Evolutionary conservation across 2,797 vertebrate species (phyloP).

Genomic region (Chelon labrosus): DNA sequence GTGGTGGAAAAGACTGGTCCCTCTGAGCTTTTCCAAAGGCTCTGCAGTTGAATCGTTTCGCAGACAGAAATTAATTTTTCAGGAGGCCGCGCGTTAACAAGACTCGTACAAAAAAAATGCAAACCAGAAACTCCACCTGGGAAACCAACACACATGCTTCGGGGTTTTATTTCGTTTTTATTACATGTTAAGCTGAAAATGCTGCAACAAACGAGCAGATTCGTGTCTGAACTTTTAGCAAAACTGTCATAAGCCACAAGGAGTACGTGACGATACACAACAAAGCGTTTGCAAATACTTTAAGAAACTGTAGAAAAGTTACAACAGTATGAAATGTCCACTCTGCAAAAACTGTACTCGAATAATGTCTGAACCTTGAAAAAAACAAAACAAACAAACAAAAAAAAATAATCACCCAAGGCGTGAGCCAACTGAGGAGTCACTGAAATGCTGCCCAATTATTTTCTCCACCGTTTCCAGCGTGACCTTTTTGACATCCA

Average conservation of each 20-base stretch:
- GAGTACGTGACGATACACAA: constrained; percentile 54
- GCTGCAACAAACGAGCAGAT: constrained; percentile 37
- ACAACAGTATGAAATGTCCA: constrained; percentile 70
- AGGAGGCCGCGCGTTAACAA: neutral
- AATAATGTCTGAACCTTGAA: constrained; percentile 46
- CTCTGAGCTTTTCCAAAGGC: constrained; percentile 32
- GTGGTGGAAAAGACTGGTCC: neutral
- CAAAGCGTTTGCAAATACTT: constrained; percentile 64
- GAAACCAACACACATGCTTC: constrained; percentile 51
- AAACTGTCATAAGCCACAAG: constrained; percentile 43
- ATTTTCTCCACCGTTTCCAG: constrained; percentile 10
- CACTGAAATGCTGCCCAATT: constrained; percentile 1
- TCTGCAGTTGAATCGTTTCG: constrained; percentile 11
- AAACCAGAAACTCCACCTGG: neutral
- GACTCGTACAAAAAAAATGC: constrained; percentile 4
- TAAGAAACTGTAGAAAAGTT: constrained; percentile 78
- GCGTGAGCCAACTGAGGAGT: constrained; percentile 10
- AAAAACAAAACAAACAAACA: constrained; percentile 13
- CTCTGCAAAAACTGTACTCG: constrained; percentile 49
- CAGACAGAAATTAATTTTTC: constrained; percentile 26
- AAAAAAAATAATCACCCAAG: neutral
- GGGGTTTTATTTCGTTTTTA: constrained; percentile 65
- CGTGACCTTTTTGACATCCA: constrained; percentile 17
- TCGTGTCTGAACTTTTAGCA: constrained; percentile 47
- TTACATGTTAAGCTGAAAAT: constrained; percentile 49